Base-by-base conservation (phyloP, 2,113 vertebrate genomes). In the Empidonax traillii region DNA sequence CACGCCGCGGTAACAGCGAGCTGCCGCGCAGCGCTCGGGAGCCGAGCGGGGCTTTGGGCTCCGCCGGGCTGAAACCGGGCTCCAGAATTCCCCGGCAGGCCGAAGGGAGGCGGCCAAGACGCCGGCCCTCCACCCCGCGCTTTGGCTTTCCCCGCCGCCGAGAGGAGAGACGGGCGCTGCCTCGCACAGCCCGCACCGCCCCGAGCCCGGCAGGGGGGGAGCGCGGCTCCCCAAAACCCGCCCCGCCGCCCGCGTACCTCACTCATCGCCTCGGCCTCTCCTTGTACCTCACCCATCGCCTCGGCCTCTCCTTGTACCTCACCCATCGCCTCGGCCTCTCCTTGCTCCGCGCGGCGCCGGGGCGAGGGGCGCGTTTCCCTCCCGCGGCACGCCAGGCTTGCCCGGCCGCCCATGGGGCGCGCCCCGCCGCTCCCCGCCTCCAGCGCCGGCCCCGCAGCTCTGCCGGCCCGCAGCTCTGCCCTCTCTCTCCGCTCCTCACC, bases 321-420 rank as follows among this genome's bases (percentile, higher is more conserved):
- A 35, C 35, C 35, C 35, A 35, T 35, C 35, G 35, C 35, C 35
- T 35, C 35, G 35, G 35, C 13, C 71, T 41, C 69, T 24, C n/a
- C 58, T 8, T 14, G 83, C 37, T 10, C 62, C 28, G 16, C 13
- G 30, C 25, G 23, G 62, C 43, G 44, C 3, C 14, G 43, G 51
- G 82, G 37, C 46, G 12, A 31, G 1, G 74, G 58, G 12, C 49
- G 84, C 33, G 10, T 27, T 44, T 84, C 92, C 62, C 74, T 80
- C 17, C 59, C 73, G 49, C 61, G 68, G 66, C 90, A 63, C 65
- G 44, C 73, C 68, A 94, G 85, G 49, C 85, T 96, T 9, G 65
- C 80, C 33, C 65, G 39, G 61, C 90, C 77, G 63, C 94, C 94
- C 96, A 92, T 95, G 28, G 68, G 85, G 27, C 33, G 3, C 51